Evolutionary conservation across 2,797 vertebrate species (phyloP), one percentile per base, ranked within the genome.

Genomic region (Sebastiscus albofasciatus): DNA sequence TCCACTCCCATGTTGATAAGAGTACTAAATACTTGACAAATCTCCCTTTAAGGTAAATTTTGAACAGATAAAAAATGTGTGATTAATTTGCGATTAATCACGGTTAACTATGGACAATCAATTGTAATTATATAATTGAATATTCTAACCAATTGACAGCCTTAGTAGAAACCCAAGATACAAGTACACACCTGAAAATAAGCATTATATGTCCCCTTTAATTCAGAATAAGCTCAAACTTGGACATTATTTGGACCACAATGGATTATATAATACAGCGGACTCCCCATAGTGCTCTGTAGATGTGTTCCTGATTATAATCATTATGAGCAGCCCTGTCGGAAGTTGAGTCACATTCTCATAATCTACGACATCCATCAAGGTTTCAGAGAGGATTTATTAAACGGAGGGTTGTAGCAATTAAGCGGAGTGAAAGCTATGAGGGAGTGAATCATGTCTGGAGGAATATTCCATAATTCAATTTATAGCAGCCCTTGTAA

Each of bases 361-460:
- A 73, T 39, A 62, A 80, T 59, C 56, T 29, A 59, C 67, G 14
- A 77, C 68, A 64, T 69, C 66, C 67, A 49, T 86, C 52, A 65
- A 36, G 11, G 54, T 24, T 80, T 64, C 8, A 52, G 11, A 52
- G 36, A 55, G 36, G 39, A 55, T 55, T 67, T 81, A 59, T 54
- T 36, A 34, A 69, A 13, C 24, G 58, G 20, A 5, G 49, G 7
- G 42, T 66, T 59, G 7, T 27, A 22, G 60, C 52, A 36, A 59
- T 80, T 34, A 71, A 77, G 2, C 11, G 14, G 27, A 77, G 6
- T 58, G 27, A 67, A 72, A 65, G 18, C 39, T 81, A 22, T 20
- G 20, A 79, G 49, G 14, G 49, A 52, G 18, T 49, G 78, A 83
- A 82, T 76, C 12, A 74, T 33, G 61, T 76, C 85, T 71, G 64